Evolutionary conservation across 2,113 vertebrate species (phyloP), one percentile per base, ranked within the genome.

Genomic region (Mystacornis crossleyi): DNA sequence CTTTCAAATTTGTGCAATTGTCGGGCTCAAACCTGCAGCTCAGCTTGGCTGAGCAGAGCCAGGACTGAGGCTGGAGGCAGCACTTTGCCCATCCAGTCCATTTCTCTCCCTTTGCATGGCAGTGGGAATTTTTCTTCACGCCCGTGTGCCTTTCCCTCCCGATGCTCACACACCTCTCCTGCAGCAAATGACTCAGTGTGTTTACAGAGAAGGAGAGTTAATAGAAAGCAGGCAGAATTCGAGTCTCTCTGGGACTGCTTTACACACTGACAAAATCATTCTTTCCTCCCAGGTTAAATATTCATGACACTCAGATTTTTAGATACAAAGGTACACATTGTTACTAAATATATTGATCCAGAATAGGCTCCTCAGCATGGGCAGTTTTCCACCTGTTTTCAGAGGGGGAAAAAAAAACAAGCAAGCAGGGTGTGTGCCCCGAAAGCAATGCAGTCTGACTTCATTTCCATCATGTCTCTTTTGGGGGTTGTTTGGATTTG

Each of bases 311-410:
- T 97, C 93, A 12, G 93, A 97, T 97, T 97, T 98, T 97, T 97
- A 97, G 98, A 97, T 97, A 98, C 98, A 98, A 97, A 98, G 96
- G 97, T 98, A 98, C 98, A 97, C 98, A 98, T 97, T 98, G 97
- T 97, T 98, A 97, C 97, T 96, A 97, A 98, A 98, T 96, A 95
- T 96, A 93, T 97, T 96, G 96, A 96, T 98, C 91, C 90, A 90
- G 86, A 97, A 96, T 61, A 91, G 80, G 93, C 72, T 95, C 69
- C 94, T 96, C 55, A 2, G 92, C 87, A 91, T 70, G 4, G 9
- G 14, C 97, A 97, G 97, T 95, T 98, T 89, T 82, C 93, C 38
- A 79, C 69, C 18, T 33, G 2, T 78, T 84, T 94, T 79, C 51
- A 48, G 43, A 78, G 25, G 50, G 6, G 3, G 0, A 4, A 14